These are phyloP conservation scores for Phaenicophaeus curvirostris DNA, from an alignment of 2,797 vertebrate genomes.

Conservation along the genomic window DNA sequence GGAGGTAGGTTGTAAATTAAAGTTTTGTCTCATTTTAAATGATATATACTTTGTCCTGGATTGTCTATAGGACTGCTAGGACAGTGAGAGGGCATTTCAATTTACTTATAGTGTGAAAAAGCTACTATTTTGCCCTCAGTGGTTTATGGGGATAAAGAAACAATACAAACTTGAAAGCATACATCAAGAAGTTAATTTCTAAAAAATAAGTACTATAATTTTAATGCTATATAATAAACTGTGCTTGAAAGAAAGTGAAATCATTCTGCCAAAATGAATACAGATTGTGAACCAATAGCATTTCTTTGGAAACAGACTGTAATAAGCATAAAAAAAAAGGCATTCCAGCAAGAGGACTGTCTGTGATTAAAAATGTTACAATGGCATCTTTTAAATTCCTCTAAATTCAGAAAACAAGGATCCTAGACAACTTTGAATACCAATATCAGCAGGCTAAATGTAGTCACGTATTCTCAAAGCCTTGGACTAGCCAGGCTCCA, in stretches of 20 bases:
- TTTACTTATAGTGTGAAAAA: background rate
- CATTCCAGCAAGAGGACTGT: background rate
- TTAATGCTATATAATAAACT: background rate
- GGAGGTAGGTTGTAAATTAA: background rate
- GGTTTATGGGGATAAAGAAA: background rate
- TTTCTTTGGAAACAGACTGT: background rate
- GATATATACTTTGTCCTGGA: background rate
- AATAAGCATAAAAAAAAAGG: background rate
- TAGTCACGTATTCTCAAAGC: background rate
- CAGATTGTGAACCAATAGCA: background rate
- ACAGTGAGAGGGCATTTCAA: background rate
- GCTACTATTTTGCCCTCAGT: background rate
- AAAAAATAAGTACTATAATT: background rate
- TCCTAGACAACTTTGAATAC: background rate
- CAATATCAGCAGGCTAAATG: background rate
- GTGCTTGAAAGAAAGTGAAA: conserved; percentile 16
- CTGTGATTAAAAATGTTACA: background rate
- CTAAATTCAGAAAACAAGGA: background rate
- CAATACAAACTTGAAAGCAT: background rate
- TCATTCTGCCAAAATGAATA: conserved; percentile 12
- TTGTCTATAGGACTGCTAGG: background rate
- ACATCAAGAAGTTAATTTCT: background rate
- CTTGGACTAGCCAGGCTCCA: background rate
- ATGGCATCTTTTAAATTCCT: background rate
- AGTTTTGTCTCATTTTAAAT: background rate